phyloP scores from a whole-genome alignment of 1,140 invertebrate species.

The Pogonomyrmex barbatus region DNA sequence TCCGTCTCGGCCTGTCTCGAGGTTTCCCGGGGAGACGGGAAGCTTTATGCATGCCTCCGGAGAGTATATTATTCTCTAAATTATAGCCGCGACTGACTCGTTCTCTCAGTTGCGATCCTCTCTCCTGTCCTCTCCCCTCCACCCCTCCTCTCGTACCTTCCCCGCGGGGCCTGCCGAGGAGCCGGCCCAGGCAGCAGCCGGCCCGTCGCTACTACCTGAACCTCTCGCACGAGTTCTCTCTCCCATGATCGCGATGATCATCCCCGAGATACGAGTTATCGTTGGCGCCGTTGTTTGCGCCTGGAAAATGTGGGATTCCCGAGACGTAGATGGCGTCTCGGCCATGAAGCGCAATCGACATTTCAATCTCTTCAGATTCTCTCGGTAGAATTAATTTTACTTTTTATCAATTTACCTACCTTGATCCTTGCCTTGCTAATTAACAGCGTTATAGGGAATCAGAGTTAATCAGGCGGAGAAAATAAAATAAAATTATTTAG shows the following conservation, averaged over 20 bases:
- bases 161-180: slow-evolving; percentile 20
- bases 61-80: slow-evolving; percentile 64
- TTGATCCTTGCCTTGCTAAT: neutral
- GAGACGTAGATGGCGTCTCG: too few relatives aligned
- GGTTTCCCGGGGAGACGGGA: slow-evolving; percentile 57
- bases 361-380: neutral
- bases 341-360: neutral
- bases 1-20: neutral
- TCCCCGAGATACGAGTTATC: slow-evolving; percentile 42
- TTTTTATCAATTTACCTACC: neutral
- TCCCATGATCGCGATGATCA: slow-evolving; percentile 49
- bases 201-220: slow-evolving; percentile 57
- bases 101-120: slow-evolving; percentile 15
- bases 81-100: slow-evolving; percentile 59
- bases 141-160: slow-evolving; percentile 4
- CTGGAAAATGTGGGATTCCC: slow-evolving; percentile 22
- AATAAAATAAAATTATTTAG: neutral
- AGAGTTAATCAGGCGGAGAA: neutral
- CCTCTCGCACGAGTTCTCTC: slow-evolving; percentile 48
- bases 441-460: neutral
- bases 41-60: slow-evolving; percentile 56
- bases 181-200: slow-evolving; percentile 23
- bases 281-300: slow-evolving; percentile 59
- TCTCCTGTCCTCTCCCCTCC: neutral
- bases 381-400: neutral